Percentiles rank a stretch among this genome's conserved stretches.
Conservation (phyloP, 2,888 invertebrate species). For the Erebia palarica region DNA sequence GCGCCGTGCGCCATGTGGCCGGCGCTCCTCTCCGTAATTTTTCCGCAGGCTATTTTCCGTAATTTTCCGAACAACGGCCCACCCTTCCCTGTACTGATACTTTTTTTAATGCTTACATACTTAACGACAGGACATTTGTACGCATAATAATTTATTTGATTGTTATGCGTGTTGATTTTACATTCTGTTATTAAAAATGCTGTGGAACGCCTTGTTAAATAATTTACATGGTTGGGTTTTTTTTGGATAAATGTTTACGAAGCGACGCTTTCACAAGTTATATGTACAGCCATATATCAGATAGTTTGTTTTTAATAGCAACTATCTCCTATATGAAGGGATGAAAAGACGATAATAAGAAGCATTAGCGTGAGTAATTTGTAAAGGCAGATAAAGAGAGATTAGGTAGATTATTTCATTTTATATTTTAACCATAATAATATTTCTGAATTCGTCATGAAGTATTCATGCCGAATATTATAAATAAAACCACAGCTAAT, state of each 20-base stretch:
- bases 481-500: constrained; percentile 55
- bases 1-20: constrained; percentile 77
- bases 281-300: no score
- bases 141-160: constrained; percentile 42
- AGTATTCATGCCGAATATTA: constrained; percentile 30
- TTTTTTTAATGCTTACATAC: constrained; percentile 62
- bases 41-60: constrained; percentile 72
- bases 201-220: not conserved
- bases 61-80: constrained; percentile 69
- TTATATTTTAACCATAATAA: not conserved
- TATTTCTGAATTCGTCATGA: constrained; percentile 16
- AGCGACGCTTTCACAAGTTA: no score
- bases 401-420: not conserved
- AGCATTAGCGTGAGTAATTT: not conserved
- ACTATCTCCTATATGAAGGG: no score
- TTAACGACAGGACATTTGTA: constrained; percentile 48
- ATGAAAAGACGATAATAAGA: not conserved
- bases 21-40: constrained; percentile 68
- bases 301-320: not conserved
- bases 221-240: not conserved
- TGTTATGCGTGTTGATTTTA: constrained; percentile 27
- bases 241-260: no score
- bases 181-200: constrained; percentile 5
- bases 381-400: not conserved
- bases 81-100: constrained; percentile 54